These are phyloP conservation scores for Xiphias gladius DNA, from an alignment of 2,113 vertebrate genomes.

Conservation along the genomic window DNA sequence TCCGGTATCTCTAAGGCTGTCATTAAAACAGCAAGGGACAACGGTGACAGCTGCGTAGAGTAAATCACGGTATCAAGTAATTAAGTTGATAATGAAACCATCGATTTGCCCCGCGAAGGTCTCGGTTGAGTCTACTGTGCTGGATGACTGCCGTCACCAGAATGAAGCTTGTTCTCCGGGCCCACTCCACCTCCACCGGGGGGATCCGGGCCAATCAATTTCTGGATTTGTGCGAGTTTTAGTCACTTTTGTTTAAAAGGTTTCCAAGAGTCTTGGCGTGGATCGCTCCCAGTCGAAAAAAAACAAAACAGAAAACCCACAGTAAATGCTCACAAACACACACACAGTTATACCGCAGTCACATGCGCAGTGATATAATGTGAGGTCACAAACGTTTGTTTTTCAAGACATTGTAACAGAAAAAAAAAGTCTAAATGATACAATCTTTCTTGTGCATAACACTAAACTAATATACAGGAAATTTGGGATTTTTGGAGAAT, in stretches of 20 bases:
- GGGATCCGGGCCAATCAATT: slow-evolving; percentile 68
- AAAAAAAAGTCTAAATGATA: too few relatives aligned
- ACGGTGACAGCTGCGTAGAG: slow-evolving; percentile 20
- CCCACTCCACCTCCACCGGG: slow-evolving; percentile 53
- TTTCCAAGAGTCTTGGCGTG: slow-evolving; percentile 22
- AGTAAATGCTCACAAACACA: background rate
- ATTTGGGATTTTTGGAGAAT: background rate
- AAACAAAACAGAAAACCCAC: too few relatives aligned
- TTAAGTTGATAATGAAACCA: slow-evolving; percentile 77
- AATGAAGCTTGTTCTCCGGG: slow-evolving; percentile 60
- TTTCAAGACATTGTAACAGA: too few relatives aligned
- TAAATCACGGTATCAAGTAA: slow-evolving; percentile 63
- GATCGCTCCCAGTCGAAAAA: too few relatives aligned
- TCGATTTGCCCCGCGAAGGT: slow-evolving; percentile 69
- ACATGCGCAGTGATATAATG: background rate
- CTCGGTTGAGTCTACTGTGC: slow-evolving; percentile 66
- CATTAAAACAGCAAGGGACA: slow-evolving; percentile 50
- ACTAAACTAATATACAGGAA: background rate
- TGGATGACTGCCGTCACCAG: slow-evolving; percentile 60
- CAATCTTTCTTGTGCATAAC: too few relatives aligned
- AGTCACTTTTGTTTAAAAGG: slow-evolving; percentile 65
- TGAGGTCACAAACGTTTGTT: too few relatives aligned
- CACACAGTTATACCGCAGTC: background rate
- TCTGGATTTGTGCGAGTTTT: slow-evolving; percentile 55
- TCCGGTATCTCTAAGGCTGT: slow-evolving; percentile 35